Conservation (phyloP, 2,113 vertebrate genomes). For the Carassius auratus region DNA sequence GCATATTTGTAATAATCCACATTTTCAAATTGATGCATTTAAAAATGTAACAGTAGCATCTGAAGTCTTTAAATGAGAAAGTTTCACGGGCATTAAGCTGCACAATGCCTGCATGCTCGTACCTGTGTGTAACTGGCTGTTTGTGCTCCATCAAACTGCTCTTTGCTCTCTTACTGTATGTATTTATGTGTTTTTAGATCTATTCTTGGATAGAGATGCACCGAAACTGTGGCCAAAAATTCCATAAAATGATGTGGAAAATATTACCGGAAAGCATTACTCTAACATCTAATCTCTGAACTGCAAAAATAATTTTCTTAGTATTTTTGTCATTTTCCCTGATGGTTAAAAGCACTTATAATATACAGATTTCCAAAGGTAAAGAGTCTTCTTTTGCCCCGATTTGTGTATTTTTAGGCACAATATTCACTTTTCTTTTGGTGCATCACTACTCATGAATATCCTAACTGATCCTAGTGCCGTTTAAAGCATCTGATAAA, state of each 20-base stretch:
- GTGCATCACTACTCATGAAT: background rate
- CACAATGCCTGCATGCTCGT: constrained; percentile 10
- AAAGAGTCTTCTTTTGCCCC: background rate
- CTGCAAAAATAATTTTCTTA: background rate
- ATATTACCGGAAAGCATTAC: background rate
- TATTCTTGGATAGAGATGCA: constrained; percentile 4
- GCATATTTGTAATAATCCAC: constrained; percentile 26
- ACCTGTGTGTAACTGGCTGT: background rate
- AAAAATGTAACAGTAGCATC: constrained; percentile 27
- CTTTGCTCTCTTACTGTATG: background rate
- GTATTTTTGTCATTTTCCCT: no score
- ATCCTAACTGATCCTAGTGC: constrained; percentile 1
- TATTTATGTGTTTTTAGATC: background rate
- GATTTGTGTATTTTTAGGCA: background rate
- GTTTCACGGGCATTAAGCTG: background rate
- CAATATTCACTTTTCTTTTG: background rate
- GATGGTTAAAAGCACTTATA: background rate
- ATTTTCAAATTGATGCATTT: constrained; percentile 1
- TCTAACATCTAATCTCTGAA: background rate
- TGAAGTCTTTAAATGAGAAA: constrained; percentile 16
- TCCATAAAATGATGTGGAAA: background rate
- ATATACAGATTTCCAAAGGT: background rate
- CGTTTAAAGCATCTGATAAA: background rate
- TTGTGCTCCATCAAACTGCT: background rate
- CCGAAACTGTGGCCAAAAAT: background rate